Conservation (phyloP, 2,113 vertebrate genomes). For the Malurus alboscapulatus region DNA sequence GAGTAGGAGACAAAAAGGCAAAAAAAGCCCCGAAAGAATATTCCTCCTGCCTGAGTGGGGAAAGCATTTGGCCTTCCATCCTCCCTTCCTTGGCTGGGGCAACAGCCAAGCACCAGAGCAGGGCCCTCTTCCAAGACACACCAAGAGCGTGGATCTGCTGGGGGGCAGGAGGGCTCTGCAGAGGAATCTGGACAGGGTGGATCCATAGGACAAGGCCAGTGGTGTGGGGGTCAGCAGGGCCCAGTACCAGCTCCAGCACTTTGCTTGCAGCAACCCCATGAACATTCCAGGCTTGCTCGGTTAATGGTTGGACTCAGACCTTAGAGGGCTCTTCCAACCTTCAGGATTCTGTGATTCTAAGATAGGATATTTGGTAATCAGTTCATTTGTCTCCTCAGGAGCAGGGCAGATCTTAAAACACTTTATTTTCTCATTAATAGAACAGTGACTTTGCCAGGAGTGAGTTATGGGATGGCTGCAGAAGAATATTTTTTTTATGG, state of each 20-base stretch:
- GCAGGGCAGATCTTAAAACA: neutral
- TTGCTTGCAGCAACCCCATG: neutral
- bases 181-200: neutral
- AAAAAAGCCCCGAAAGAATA: neutral
- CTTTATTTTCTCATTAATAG: neutral
- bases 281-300: neutral
- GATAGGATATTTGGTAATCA: neutral
- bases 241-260: fast-evolving
- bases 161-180: neutral
- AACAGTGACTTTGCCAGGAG: neutral
- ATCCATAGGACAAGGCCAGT: neutral
- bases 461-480: neutral
- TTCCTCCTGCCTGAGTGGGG: neutral
- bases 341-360: neutral
- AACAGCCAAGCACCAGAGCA: neutral
- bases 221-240: fast-evolving
- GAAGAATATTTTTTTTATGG: neutral
- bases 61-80: neutral
- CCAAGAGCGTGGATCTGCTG: neutral
- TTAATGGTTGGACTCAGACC: neutral
- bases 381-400: neutral
- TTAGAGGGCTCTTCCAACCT: neutral
- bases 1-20: neutral
- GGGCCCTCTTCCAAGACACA: neutral
- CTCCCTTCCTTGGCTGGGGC: neutral